These are phyloP conservation scores for Drosophila cardini DNA, from an alignment of 1,140 invertebrate genomes.

Conservation along the genomic window DNA sequence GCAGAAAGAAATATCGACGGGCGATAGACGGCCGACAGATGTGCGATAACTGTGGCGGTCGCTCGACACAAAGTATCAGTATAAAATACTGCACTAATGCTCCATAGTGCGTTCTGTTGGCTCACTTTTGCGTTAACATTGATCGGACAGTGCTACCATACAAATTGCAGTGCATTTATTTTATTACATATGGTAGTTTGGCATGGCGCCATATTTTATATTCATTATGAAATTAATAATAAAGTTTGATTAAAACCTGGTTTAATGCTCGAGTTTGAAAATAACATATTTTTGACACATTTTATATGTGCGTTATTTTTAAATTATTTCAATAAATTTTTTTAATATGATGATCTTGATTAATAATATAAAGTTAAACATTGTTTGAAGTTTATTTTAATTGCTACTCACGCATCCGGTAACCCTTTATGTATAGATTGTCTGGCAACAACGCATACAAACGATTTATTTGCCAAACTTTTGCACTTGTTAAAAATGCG, in stretches of 20 bases:
- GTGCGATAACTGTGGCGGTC: conserved; percentile 25
- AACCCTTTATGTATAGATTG: neutral
- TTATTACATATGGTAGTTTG: neutral
- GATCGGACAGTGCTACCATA: neutral
- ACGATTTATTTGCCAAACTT: neutral
- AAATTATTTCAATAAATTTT: too few species aligned
- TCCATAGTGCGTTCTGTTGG: conserved; percentile 7
- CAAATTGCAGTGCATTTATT: too few species aligned
- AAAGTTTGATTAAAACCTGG: too few species aligned
- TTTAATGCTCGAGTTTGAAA: too few species aligned
- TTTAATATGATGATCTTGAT: too few species aligned
- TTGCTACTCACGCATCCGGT: too few species aligned
- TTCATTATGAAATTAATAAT: too few species aligned
- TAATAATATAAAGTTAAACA: too few species aligned
- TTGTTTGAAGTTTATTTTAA: too few species aligned
- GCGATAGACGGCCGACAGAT: conserved; percentile 44
- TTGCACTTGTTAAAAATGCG: neutral
- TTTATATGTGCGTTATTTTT: too few species aligned
- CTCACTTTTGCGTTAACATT: neutral
- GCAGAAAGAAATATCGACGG: conserved; percentile 46
- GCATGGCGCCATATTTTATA: neutral
- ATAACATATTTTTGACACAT: too few species aligned
- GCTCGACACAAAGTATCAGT: conserved; percentile 20
- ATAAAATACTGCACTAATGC: conserved; percentile 11
- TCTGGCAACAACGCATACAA: conserved; percentile 1